Base-by-base conservation (phyloP, 2,113 vertebrate genomes). In the Melanocharis versteri region DNA sequence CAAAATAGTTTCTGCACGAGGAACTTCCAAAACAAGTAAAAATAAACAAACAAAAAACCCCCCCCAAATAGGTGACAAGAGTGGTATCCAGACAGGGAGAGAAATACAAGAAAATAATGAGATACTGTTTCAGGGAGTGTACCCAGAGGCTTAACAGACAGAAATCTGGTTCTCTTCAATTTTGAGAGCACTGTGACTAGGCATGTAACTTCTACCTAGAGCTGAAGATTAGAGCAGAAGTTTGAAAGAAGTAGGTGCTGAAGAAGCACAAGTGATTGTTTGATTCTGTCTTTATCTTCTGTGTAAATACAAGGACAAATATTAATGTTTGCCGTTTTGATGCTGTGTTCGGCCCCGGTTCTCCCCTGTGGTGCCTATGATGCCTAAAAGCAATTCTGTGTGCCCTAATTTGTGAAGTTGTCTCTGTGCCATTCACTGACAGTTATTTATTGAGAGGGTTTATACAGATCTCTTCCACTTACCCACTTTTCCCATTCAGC, bases 401-500 rank as follows among this genome's bases (percentile, higher is more conserved):
- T 58, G 18, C 21, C 56, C 22, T 45, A 4, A 51, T 78, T 90
- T 62, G 44, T 69, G 35, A 83, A 40, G 6, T 7, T 61, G 35
- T 39, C 42, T 57, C 66, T 64, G 44, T 73, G 33, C 12, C 42
- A 62, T 37, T 91, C 42, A 53, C 1, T 89, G 77, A 28, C 23
- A 44, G 18, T 62, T 89, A n/a, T 51, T 83, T 92, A 73, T 37
- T 78, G 70, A 30, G 22, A 20, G 28, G 57, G 15, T 39, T 48
- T 23, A 37, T 42, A 66, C 7, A 80, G 53, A 79, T 71, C 33
- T 93, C 37, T 81, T 83, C 62, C 58, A 95, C 92, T 87, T 94
- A 96, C 97, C 94, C 80, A 33, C 71, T 87, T 84, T 93, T 91
- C 54, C 93, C 70, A 72, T 84, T 84, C 83, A 96, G 13, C 48